Evolutionary conservation across 2,888 invertebrate species (phyloP).

Genomic region (Hypsopygia costalis): DNA sequence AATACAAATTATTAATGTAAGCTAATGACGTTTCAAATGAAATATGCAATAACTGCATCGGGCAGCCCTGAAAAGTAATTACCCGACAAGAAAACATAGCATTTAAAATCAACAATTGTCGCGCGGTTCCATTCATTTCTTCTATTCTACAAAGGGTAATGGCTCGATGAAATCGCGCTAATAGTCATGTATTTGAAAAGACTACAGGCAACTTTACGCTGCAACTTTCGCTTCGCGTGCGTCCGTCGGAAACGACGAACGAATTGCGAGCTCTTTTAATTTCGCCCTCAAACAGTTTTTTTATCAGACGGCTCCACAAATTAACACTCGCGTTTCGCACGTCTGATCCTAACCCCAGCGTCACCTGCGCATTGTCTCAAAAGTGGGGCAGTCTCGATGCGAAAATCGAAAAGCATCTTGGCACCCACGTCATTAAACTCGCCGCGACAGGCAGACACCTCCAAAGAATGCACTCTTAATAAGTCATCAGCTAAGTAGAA

Average conservation of each 20-base stretch:
- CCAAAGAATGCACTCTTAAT: slow-evolving; percentile 79
- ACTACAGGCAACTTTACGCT: too few species aligned
- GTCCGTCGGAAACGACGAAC: not conserved
- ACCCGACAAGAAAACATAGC: not conserved
- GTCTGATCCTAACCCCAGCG: not conserved
- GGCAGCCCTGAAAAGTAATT: not conserved
- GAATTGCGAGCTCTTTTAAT: not conserved
- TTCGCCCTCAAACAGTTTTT: not conserved
- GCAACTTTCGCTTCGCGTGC: too few species aligned
- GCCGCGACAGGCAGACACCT: slow-evolving; percentile 74
- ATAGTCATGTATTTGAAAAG: not conserved
- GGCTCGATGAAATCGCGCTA: not conserved
- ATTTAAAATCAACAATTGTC: not conserved
- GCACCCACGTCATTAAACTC: slow-evolving; percentile 73
- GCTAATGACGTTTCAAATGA: too few species aligned
- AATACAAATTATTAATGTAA: too few species aligned
- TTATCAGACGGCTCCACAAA: not conserved
- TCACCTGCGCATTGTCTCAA: slow-evolving; percentile 33
- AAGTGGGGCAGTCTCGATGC: slow-evolving; percentile 64
- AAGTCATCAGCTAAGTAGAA: slow-evolving; percentile 80
- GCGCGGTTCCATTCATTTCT: not conserved
- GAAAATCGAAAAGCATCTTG: slow-evolving; percentile 50
- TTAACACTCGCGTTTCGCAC: not conserved
- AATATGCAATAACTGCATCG: too few species aligned
- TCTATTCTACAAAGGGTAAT: not conserved